Evolutionary conservation across 2,113 vertebrate species (phyloP).

Genomic region (Corydoras maculifer): DNA sequence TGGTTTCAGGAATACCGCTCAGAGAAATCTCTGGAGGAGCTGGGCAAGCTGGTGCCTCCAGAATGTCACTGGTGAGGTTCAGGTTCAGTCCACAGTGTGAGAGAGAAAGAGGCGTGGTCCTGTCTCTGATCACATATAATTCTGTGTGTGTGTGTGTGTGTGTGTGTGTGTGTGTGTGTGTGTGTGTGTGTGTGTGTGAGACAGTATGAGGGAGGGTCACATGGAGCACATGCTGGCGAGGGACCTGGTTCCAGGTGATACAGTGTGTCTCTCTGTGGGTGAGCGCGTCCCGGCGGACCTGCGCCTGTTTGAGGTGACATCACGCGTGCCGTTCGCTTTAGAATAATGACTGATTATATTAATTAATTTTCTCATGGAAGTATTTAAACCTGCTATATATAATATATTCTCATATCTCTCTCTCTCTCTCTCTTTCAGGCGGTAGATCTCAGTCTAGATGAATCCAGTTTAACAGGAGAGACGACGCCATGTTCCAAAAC

Average conservation of each 20-base stretch:
- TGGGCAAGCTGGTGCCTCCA: slow-evolving; percentile 93
- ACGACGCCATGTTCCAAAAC: slow-evolving; percentile 85
- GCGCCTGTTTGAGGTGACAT: slow-evolving; percentile 83
- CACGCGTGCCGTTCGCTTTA: not conserved
- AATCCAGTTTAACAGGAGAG: slow-evolving; percentile 94
- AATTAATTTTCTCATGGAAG: too few species aligned
- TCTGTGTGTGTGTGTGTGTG: not conserved
- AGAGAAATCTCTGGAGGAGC: slow-evolving; percentile 93
- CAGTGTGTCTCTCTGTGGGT: slow-evolving; percentile 87
- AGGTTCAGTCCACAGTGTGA: not conserved
- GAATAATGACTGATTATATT: too few species aligned
- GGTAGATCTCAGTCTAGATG: slow-evolving; percentile 83
- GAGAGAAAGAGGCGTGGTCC: too few species aligned
- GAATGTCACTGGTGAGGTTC: slow-evolving; percentile 88
- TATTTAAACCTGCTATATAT: not conserved
- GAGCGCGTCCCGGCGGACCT: slow-evolving; percentile 95
- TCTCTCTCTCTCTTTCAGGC: slow-evolving; percentile 61
- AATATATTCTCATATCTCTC: not conserved
- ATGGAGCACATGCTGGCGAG: slow-evolving; percentile 85
- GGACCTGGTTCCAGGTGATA: slow-evolving; percentile 94
- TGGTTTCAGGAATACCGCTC: slow-evolving; percentile 88
- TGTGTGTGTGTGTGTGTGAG: slow-evolving; percentile 12
- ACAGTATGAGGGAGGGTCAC: slow-evolving; percentile 80
- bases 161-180: slow-evolving; percentile 1
- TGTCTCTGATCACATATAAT: not conserved